phyloP scores from a whole-genome alignment of 2,888 invertebrate genomes.

The Podotricha telesiphe region DNA sequence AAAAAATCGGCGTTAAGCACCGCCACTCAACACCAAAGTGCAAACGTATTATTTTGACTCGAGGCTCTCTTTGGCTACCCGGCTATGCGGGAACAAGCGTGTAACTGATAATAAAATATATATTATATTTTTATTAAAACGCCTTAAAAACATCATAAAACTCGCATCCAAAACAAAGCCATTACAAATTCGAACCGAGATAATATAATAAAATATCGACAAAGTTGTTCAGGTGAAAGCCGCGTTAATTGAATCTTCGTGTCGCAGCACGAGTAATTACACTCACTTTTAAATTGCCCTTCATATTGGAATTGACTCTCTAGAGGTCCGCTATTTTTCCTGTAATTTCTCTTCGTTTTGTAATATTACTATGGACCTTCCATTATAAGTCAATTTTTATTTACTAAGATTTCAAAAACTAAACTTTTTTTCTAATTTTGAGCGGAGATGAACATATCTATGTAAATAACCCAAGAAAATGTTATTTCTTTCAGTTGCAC shows the following conservation, averaged over 20 bases:
- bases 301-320: conserved; percentile 20
- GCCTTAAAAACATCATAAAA: conserved; percentile 11
- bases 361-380: background rate
- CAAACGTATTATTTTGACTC: too few relatives aligned
- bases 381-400: conserved; percentile 3
- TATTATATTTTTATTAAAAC: background rate
- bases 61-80: too few relatives aligned
- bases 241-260: conserved; percentile 37
- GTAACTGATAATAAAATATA: too few relatives aligned
- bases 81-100: too few relatives aligned
- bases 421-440: too few relatives aligned
- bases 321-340: conserved; percentile 16
- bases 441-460: too few relatives aligned
- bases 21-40: too few relatives aligned
- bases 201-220: conserved; percentile 26
- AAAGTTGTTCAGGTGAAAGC: conserved; percentile 22
- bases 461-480: too few relatives aligned
- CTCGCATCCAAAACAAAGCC: background rate
- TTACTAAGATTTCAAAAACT: too few relatives aligned
- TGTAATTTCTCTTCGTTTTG: background rate
- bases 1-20: too few relatives aligned
- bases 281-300: conserved; percentile 14
- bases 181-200: conserved; percentile 15
- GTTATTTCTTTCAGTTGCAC: too few relatives aligned
- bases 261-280: conserved; percentile 28